Evolutionary conservation across 2,113 vertebrate genomes (phyloP), one percentile per base, ranked within the genome.

Genomic region (Cepphus grylle): DNA sequence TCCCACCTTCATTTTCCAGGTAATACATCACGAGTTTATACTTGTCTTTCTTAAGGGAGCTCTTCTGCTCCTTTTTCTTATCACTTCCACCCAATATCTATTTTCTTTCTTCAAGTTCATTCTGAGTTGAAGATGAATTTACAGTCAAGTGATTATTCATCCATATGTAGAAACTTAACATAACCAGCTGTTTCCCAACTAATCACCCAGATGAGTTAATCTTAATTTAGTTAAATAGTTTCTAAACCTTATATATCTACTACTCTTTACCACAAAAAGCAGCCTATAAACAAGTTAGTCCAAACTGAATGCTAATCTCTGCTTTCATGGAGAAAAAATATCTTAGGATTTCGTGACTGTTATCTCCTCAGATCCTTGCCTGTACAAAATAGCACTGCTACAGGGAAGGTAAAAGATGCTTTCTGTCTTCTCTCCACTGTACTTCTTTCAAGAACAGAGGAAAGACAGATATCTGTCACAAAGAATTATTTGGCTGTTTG

Each of bases 391-490:
- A 91, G 23, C 30, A 84, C 30, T 85, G 91, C 86, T 81, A 85
- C 14, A 79, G 95, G 91, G 94, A 95, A 96, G 83, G 94, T 93
- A 93, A 94, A 81, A 78, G 59, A 91, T 59, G 8, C 1, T 84
- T 95, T 86, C 70, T 94, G 43, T 63, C 55, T 74, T 87, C 61
- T 74, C n/a, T 91, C 15, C 42, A 43, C 45, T 73, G 49, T 36
- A 43, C 5, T 87, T 49, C 69, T 95, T 94, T 95, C 52, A 95
- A 94, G 65, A 93, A 84, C 26, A 95, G 77, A 93, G 14, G 9
- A 65, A 91, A 91, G 50, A 91, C 23, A 81, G 86, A 52, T 93
- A 91, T 59, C 12, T 87, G 86, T 93, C 76, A 87, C 34, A 87
- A 94, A 52, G 34, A 30, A 76, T 81, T 96, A 85, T 71, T 87